Percentiles rank a stretch among this genome's conserved stretches.
Evolutionary conservation across 2,797 vertebrate genomes (phyloP).

Genomic region (Premnoplex brunnescens): DNA sequence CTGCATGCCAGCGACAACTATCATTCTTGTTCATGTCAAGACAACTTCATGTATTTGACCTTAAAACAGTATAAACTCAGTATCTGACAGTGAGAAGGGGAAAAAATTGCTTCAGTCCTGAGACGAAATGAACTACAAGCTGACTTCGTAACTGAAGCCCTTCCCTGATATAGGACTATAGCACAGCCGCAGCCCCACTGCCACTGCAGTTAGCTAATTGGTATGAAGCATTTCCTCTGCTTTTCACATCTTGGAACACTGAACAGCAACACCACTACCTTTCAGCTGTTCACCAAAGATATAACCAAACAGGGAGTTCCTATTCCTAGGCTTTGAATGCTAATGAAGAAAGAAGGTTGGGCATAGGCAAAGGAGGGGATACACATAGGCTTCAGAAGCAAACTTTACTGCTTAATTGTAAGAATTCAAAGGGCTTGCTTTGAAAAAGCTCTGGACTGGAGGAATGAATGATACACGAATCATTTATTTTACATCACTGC

Average conservation of each 20-base stretch:
- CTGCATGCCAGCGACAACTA: rapidly evolving
- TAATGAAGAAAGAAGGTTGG: conserved; percentile 20
- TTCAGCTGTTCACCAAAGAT: background rate
- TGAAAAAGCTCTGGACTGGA: background rate
- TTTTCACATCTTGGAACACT: background rate
- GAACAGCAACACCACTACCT: background rate
- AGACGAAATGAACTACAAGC: background rate
- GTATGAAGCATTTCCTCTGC: background rate
- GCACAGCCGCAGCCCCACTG: background rate
- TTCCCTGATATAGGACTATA: background rate
- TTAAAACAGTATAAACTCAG: conserved; percentile 1
- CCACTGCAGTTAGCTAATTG: background rate
- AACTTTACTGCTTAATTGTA: background rate
- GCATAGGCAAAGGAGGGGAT: background rate
- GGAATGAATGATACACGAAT: background rate
- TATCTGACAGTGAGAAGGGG: background rate
- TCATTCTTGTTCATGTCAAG: background rate
- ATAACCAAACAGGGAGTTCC: background rate
- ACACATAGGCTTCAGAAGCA: background rate
- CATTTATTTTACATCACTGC: background rate
- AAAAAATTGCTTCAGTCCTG: background rate
- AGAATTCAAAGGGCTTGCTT: background rate
- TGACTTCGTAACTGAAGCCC: background rate
- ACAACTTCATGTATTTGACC: background rate
- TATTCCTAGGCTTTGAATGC: background rate